Evolutionary conservation across 1,140 invertebrate species (phyloP).

Genomic region (Melipona quadrifasciata): DNA sequence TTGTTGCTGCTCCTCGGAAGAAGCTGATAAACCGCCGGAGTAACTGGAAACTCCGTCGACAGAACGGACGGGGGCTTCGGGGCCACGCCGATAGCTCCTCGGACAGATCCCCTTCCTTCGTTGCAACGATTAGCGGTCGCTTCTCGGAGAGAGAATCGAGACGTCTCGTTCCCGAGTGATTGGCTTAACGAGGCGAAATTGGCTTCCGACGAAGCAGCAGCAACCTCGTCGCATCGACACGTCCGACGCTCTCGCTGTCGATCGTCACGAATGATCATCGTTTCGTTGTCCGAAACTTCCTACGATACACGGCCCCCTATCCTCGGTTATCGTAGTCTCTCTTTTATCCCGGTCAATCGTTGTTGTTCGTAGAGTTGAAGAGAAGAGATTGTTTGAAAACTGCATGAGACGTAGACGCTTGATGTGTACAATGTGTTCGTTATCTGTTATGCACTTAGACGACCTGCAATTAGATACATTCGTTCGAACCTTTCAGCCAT

Average conservation of each 20-base stretch:
- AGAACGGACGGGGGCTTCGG: neutral
- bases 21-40: neutral
- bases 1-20: conserved; percentile 14
- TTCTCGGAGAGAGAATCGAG: neutral
- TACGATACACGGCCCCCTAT: conserved; percentile 37
- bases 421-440: neutral
- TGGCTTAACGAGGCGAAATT: neutral
- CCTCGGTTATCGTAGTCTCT: conserved; percentile 33
- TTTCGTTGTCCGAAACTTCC: conserved; percentile 18
- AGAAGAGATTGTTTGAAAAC: neutral
- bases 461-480: neutral
- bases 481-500: neutral
- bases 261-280: neutral
- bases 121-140: too few species aligned
- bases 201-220: conserved; percentile 1
- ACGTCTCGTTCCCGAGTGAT: neutral
- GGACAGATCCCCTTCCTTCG: too few species aligned
- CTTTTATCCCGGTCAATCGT: conserved; percentile 3
- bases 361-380: conserved; percentile 7
- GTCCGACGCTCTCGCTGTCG: conserved; percentile 4
- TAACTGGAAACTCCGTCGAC: neutral
- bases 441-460: neutral
- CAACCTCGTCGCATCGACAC: neutral
- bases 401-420: conserved; percentile 29
- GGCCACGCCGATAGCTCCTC: too few species aligned